These are phyloP conservation scores for Silvanus unidentatus DNA, from an alignment of 2,888 invertebrate species.

Conservation along the genomic window DNA sequence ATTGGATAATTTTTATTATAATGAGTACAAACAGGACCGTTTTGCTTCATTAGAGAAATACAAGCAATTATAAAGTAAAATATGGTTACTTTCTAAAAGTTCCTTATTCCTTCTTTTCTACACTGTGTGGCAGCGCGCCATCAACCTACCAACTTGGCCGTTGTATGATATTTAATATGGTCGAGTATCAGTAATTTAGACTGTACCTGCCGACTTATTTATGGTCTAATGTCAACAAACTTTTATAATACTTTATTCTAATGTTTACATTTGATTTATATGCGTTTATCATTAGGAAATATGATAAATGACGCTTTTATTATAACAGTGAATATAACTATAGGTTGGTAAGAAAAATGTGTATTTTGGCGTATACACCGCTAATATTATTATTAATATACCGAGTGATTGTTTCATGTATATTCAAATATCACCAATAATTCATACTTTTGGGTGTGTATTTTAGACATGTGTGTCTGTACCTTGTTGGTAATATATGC, in stretches of 20 bases:
- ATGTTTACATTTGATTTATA: constrained; percentile 1
- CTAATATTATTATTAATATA: too few species aligned
- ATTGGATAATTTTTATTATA: constrained; percentile 1
- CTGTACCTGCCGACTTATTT: constrained; percentile 20
- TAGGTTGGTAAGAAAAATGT: too few species aligned
- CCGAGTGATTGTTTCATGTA: too few species aligned
- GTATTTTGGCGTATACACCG: too few species aligned
- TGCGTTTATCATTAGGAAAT: background rate
- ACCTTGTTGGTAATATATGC: too few species aligned
- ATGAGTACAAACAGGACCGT: constrained; percentile 4
- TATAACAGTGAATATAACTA: background rate
- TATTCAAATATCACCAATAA: too few species aligned
- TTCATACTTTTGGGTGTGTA: too few species aligned
- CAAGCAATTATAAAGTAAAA: constrained; percentile 25
- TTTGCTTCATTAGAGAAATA: constrained; percentile 25
- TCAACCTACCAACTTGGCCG: constrained; percentile 6
- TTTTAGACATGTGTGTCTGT: too few species aligned
- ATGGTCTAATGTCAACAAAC: constrained; percentile 23
- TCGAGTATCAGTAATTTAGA: background rate
- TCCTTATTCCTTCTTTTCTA: too few species aligned
- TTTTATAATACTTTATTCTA: constrained; percentile 19
- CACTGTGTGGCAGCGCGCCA: too few species aligned
- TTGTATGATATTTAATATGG: too few species aligned
- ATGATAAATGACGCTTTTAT: background rate
- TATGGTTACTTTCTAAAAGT: constrained; percentile 26